Evolutionary conservation across 1,140 invertebrate species (phyloP).

Genomic region (Drosophila bocki): DNA sequence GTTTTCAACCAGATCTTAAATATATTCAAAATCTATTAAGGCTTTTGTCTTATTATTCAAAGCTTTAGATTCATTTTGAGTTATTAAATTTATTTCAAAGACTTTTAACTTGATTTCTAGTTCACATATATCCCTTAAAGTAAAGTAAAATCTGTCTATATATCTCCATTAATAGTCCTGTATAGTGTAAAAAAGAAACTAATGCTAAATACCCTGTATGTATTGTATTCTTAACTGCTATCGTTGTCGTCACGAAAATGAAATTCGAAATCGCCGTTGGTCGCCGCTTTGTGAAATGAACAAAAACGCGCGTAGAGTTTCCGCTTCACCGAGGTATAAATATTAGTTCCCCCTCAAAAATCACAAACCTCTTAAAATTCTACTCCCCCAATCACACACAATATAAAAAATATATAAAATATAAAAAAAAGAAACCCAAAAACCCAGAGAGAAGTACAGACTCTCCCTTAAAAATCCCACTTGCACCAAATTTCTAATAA

Average conservation of each 20-base stretch:
- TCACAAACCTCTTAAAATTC: conserved; percentile 3
- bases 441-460: conserved; percentile 29
- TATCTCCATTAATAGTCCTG: conserved; percentile 9
- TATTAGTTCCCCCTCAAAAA: neutral
- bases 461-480: conserved; percentile 6
- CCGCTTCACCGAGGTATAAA: conserved; percentile 84
- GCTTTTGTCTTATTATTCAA: neutral
- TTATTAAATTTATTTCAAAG: neutral
- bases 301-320: conserved; percentile 74
- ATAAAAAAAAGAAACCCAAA: neutral
- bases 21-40: neutral
- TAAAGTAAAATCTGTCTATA: neutral
- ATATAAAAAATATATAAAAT: neutral
- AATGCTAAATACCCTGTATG: conserved; percentile 72
- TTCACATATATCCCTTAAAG: neutral
- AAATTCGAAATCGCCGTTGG: conserved; percentile 54
- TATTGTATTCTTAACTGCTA: conserved; percentile 73
- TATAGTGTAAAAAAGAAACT: conserved; percentile 66
- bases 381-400: conserved; percentile 4
- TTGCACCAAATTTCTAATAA: neutral
- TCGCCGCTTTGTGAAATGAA: conserved; percentile 40
- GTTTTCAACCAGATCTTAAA: neutral
- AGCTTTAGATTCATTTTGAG: neutral
- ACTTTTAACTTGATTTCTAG: neutral
- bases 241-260: conserved; percentile 68